These are phyloP conservation scores for Pipistrellus pipistrellus DNA, from an alignment of 2,797 vertebrate genomes.

Conservation along the genomic window DNA sequence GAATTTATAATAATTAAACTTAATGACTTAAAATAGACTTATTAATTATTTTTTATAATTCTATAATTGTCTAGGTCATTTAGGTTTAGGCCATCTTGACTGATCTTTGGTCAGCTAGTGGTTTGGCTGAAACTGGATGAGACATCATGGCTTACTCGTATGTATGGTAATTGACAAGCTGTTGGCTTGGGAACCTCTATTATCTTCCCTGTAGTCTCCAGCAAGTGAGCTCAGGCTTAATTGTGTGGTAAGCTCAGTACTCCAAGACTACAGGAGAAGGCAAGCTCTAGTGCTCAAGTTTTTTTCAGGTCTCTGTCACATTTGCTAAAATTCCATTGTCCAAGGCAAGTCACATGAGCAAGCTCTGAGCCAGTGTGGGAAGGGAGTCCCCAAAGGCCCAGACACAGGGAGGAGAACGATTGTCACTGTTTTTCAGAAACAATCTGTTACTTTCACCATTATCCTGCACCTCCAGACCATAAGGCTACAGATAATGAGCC, in stretches of 20 bases:
- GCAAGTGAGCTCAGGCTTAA: background rate
- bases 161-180: background rate
- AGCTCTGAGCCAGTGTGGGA: background rate
- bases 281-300: background rate
- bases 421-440: background rate
- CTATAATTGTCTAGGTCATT: background rate
- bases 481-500: background rate
- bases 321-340: background rate
- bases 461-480: background rate
- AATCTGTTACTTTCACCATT: slow-evolving; percentile 5
- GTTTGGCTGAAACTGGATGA: background rate
- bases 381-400: background rate
- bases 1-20: background rate
- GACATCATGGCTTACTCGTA: background rate
- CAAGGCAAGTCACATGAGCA: background rate
- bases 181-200: background rate
- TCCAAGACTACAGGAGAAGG: background rate
- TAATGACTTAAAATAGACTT: background rate
- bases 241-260: background rate
- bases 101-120: background rate
- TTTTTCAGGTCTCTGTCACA: background rate
- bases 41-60: background rate
- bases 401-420: background rate
- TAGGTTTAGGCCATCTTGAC: background rate
- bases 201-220: background rate